A percentile compares a stretch with the other conserved stretches of the same genome.
Conservation (phyloP, 2,113 vertebrate genomes). For the Suricata suricatta region DNA sequence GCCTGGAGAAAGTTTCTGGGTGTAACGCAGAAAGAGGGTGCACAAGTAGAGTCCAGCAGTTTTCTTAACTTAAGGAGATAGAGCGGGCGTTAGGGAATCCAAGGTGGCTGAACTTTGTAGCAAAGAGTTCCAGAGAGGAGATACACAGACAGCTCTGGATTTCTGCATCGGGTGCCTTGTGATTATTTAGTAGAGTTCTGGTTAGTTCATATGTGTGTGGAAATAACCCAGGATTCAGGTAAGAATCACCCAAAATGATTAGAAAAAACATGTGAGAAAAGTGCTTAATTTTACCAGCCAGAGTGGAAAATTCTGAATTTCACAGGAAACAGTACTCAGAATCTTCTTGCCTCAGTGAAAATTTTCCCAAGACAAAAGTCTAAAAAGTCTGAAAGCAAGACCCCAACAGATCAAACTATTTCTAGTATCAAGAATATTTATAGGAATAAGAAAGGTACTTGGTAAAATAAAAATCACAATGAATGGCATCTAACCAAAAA, state of each 20-base stretch:
- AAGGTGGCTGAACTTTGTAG: background rate
- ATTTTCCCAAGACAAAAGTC: background rate
- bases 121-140: background rate
- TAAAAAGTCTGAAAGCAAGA: background rate
- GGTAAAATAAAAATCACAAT: background rate
- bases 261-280: background rate
- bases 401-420: background rate
- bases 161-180: rapidly evolving
- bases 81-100: background rate
- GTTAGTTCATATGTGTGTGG: background rate
- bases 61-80: background rate
- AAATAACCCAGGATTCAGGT: background rate
- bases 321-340: background rate
- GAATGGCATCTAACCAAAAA: background rate
- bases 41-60: background rate
- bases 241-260: background rate
- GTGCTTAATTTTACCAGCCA: background rate
- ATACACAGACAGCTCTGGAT: background rate
- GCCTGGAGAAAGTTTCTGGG: background rate
- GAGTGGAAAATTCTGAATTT: background rate
- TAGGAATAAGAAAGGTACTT: background rate
- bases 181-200: background rate
- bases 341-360: background rate
- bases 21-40: background rate
- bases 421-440: background rate